A percentile compares a stretch with the other conserved stretches of the same genome.
These are phyloP conservation scores for Polyommatus iphigenia DNA, from an alignment of 2,888 invertebrate genomes.

Conservation along the genomic window DNA sequence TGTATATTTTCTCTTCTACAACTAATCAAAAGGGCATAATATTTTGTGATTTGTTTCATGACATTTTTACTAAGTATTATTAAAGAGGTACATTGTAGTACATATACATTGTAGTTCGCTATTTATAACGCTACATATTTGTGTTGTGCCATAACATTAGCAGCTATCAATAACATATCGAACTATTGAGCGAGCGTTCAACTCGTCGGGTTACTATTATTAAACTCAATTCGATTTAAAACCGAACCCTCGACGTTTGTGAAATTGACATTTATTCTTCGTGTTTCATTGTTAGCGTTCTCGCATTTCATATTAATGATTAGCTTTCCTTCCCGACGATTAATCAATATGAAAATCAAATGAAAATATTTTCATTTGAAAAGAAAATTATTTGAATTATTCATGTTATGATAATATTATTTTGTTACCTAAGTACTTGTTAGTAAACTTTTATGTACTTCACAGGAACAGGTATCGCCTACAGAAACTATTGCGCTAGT, in stretches of 20 bases:
- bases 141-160: slow-evolving; percentile 45
- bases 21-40: not conserved
- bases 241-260: slow-evolving; percentile 78
- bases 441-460: too few species aligned
- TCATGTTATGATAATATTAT: too few species aligned
- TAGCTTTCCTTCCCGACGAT: slow-evolving; percentile 65
- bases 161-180: slow-evolving; percentile 68
- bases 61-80: not conserved
- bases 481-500: slow-evolving; percentile 48
- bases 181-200: slow-evolving; percentile 76
- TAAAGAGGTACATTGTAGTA: not conserved
- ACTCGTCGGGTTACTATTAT: slow-evolving; percentile 77
- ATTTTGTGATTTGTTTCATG: not conserved
- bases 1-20: not conserved
- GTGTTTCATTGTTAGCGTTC: slow-evolving; percentile 79
- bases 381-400: too few species aligned
- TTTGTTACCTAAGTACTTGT: too few species aligned
- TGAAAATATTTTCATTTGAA: slow-evolving; percentile 31
- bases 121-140: slow-evolving; percentile 17
- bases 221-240: slow-evolving; percentile 80
- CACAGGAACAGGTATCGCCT: not conserved
- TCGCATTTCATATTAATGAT: slow-evolving; percentile 78
- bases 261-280: slow-evolving; percentile 81
- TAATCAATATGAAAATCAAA: slow-evolving; percentile 45
- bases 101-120: not conserved